Conservation (phyloP, 2,888 invertebrate genomes). For the Cecidostiba fungosa region DNA sequence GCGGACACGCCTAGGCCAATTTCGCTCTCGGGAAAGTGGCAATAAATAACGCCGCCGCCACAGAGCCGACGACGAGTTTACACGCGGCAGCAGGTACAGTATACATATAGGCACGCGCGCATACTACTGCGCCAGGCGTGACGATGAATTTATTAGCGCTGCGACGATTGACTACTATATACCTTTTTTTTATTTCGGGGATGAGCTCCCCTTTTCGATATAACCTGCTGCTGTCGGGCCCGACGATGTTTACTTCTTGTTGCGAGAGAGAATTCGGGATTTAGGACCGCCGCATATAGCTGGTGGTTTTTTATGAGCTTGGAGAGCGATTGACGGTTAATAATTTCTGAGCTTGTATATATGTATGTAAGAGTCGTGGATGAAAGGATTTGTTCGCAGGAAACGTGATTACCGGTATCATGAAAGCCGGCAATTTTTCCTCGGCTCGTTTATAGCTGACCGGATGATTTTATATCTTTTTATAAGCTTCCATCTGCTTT, state of each 20-base stretch:
- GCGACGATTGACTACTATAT: neutral
- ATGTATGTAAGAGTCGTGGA: too few relatives aligned
- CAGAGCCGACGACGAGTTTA: slow-evolving; percentile 14
- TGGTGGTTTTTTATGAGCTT: neutral
- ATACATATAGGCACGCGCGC: slow-evolving; percentile 19
- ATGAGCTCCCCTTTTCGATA: neutral
- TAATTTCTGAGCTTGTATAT: neutral
- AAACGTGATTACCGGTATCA: too few relatives aligned
- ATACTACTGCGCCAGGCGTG: neutral
- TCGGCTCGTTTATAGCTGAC: neutral
- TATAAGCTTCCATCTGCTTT: too few relatives aligned
- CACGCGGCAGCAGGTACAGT: slow-evolving; percentile 1
- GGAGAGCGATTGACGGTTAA: neutral
- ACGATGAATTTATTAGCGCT: slow-evolving; percentile 34
- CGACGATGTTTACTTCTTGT: neutral
- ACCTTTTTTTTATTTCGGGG: neutral
- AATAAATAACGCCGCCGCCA: slow-evolving; percentile 43
- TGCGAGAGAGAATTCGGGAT: neutral
- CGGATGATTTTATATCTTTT: too few relatives aligned
- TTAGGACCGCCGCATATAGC: neutral
- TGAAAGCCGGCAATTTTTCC: neutral
- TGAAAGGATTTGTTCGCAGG: too few relatives aligned
- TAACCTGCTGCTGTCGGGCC: neutral
- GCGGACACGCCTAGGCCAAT: slow-evolving; percentile 22
- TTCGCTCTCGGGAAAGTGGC: slow-evolving; percentile 25